These are phyloP conservation scores for Colius striatus DNA, from an alignment of 2,113 vertebrate species.

Conservation along the genomic window DNA sequence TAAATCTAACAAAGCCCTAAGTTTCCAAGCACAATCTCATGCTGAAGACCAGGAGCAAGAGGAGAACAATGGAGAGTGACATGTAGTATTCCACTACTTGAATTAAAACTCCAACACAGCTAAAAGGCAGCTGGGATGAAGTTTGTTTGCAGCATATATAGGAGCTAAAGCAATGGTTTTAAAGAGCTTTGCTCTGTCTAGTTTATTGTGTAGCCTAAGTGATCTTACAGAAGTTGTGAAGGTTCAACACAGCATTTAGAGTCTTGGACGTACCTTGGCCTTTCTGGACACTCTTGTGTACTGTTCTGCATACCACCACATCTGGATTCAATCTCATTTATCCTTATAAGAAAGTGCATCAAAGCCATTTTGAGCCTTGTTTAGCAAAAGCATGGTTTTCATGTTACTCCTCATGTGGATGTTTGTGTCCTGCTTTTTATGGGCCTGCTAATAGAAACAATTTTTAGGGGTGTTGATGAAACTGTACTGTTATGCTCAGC, in stretches of 20 bases:
- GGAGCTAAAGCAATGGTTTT: background rate
- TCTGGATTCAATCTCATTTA: background rate
- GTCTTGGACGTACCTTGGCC: background rate
- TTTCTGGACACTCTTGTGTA: background rate
- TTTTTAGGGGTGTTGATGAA: background rate
- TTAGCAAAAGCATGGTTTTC: background rate
- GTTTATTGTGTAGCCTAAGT: background rate
- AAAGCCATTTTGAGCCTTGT: background rate
- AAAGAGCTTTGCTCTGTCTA: background rate
- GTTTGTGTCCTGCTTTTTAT: background rate
- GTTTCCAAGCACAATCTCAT: constrained; percentile 31
- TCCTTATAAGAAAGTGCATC: background rate
- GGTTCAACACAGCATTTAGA: background rate
- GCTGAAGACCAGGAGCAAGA: background rate
- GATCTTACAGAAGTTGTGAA: background rate
- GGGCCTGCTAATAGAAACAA: background rate
- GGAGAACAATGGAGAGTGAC: background rate
- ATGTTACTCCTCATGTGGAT: background rate
- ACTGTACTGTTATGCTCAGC: background rate
- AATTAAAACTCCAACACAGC: background rate
- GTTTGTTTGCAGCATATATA: background rate
- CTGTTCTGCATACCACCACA: background rate
- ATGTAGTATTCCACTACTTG: background rate
- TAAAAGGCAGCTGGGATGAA: background rate
- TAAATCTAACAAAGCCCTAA: background rate